phyloP scores from a whole-genome alignment of 2,113 vertebrate genomes.

The Crotalus viridis region DNA sequence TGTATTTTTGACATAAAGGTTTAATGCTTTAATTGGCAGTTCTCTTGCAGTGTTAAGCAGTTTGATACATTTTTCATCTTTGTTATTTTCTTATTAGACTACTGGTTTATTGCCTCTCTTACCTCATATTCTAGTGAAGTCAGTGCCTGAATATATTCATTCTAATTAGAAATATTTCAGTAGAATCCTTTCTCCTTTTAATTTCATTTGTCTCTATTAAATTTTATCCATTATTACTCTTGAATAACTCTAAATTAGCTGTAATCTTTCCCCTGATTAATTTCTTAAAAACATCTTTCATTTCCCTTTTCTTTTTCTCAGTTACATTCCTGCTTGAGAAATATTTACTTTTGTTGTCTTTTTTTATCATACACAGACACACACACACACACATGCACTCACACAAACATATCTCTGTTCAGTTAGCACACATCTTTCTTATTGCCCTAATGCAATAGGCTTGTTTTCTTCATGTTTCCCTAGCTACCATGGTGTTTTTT shows the following conservation, averaged over 20 bases:
- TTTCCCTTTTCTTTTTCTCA: background rate
- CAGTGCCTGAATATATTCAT: background rate
- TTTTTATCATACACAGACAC: background rate
- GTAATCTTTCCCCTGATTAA: background rate
- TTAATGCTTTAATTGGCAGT: background rate
- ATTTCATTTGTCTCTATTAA: background rate
- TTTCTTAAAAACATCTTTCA: background rate
- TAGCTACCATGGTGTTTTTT: background rate
- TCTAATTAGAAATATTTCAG: background rate
- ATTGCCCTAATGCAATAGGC: background rate
- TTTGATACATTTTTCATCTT: background rate
- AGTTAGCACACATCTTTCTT: background rate
- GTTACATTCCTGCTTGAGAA: background rate
- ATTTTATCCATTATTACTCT: background rate
- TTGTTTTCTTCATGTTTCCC: background rate
- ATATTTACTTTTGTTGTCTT: background rate
- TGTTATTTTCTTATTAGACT: background rate
- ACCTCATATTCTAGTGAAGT: background rate
- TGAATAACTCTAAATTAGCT: background rate
- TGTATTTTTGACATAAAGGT: background rate
- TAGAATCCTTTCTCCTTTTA: background rate
- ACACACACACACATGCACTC: too few relatives aligned
- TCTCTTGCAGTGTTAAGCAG: background rate
- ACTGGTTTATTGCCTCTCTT: background rate
- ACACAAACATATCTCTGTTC: background rate